phyloP scores from a whole-genome alignment of 2,888 invertebrate genomes.

The Pterobdella sp. region DNA sequence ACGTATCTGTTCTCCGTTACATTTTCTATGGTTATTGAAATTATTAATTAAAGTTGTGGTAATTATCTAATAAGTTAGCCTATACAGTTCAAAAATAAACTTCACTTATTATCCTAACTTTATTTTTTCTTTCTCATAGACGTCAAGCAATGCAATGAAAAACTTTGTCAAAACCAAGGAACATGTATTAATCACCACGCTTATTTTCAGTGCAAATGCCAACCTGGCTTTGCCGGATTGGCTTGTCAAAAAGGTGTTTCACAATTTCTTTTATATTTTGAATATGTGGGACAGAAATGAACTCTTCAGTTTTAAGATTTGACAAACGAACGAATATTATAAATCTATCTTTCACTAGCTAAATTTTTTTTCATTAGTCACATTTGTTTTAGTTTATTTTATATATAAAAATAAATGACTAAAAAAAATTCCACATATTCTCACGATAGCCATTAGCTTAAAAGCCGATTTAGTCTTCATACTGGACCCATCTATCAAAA shows the following conservation, averaged over 20 bases:
- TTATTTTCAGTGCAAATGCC: slow-evolving; percentile 33
- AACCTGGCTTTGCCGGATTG: slow-evolving; percentile 32
- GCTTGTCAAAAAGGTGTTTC: slow-evolving; percentile 35
- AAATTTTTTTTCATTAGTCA: no score
- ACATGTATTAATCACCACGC: slow-evolving; percentile 33
- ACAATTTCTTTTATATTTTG: background rate
- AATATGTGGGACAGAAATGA: background rate
- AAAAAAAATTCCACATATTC: no score
- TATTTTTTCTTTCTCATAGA: slow-evolving; percentile 25
- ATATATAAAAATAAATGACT: no score
- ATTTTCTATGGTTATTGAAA: slow-evolving; percentile 30
- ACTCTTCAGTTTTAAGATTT: no score
- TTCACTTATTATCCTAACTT: background rate
- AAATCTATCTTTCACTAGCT: no score
- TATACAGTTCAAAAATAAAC: background rate
- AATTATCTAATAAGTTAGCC: background rate
- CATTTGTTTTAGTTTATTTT: no score
- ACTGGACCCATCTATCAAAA: slow-evolving; percentile 35
- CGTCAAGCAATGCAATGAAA: slow-evolving; percentile 30
- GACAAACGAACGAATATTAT: no score
- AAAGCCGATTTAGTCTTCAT: slow-evolving; percentile 45
- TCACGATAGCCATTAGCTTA: slow-evolving; percentile 40
- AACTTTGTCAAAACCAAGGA: slow-evolving; percentile 35
- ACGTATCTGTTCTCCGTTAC: slow-evolving; percentile 30
- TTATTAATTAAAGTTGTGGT: background rate